These are phyloP conservation scores for Laspeyria flexula DNA, from an alignment of 2,888 invertebrate genomes.

Conservation along the genomic window DNA sequence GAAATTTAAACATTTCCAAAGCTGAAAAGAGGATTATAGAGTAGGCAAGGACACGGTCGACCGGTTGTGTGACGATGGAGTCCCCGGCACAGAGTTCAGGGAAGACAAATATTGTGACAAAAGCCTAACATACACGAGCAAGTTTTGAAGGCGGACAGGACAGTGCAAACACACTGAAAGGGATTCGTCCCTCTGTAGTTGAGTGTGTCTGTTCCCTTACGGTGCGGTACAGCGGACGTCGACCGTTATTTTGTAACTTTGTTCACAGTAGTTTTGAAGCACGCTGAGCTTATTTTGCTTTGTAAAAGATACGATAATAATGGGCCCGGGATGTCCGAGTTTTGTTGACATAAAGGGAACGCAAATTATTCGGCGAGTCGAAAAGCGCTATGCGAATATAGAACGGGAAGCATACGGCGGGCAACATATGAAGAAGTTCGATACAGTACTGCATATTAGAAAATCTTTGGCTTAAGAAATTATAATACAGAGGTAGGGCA, in stretches of 20 bases:
- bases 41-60: slow-evolving; percentile 47
- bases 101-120: slow-evolving; percentile 76
- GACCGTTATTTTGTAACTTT: slow-evolving; percentile 55
- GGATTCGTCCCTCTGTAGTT: slow-evolving; percentile 38
- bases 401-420: neutral
- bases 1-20: slow-evolving; percentile 50
- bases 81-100: slow-evolving; percentile 59
- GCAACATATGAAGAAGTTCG: no score
- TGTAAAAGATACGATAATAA: slow-evolving; percentile 34
- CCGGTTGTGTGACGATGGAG: slow-evolving; percentile 52
- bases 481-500: no score
- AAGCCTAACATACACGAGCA: slow-evolving; percentile 65
- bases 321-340: slow-evolving; percentile 29
- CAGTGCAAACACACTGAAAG: slow-evolving; percentile 54
- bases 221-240: slow-evolving; percentile 17
- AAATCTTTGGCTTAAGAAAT: no score
- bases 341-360: slow-evolving; percentile 36
- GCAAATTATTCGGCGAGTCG: slow-evolving; percentile 28
- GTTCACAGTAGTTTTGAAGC: slow-evolving; percentile 46
- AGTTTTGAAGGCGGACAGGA: slow-evolving; percentile 60
- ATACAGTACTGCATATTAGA: no score
- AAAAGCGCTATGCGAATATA: neutral
- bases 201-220: slow-evolving; percentile 18
- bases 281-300: slow-evolving; percentile 33
- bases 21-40: slow-evolving; percentile 57